Evolutionary conservation across 1,140 invertebrate genomes (phyloP), one percentile per base, ranked within the genome.

Genomic region (Asobara japonica): DNA sequence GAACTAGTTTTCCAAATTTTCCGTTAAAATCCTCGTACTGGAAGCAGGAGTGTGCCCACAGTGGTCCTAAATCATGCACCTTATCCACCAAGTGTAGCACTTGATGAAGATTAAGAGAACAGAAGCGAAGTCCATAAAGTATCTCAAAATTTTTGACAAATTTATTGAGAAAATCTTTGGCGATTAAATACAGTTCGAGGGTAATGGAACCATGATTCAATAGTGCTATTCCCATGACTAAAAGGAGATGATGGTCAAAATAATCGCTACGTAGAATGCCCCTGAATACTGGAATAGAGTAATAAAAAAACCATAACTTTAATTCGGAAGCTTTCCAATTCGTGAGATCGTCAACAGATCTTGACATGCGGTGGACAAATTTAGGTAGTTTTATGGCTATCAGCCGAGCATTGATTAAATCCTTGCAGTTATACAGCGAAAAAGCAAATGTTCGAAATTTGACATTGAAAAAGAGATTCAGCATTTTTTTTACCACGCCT

Each of bases 11-110:
- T 29, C 76, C 72, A 65, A 79, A 68, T 60, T 75, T 66, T 25
- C 78, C 74, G 74, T 78, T 78, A 5, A 79, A 65, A 66, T 78
- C 73, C 61, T 79, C 74, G 22, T 74, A 78, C 38, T 71, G 6
- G 36, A 62, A 78, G 41, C 77, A 76, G 10, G 75, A 72, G 62
- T 66, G 56, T 1, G 60, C 65, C 75, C 73, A 76, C 22, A 76
- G 66, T 18, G 71, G 75, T 18, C 75, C 77, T 36, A 74, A 45
- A 10, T 30, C 18, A 72, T 29, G n/a, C 16, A 77, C 74, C 13
- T 67, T 71, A 31, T 41, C 30, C 10, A 66, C 5, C 8, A 75
- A 33, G 65, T 75, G 76, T 16, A 77, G 22, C 5, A 77, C 20
- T 70, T 62, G 61, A 36, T 77, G 74, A 33, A 77, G 16, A 36